Conservation (phyloP, 2,113 vertebrate species). For the Toxostoma redivivum region DNA sequence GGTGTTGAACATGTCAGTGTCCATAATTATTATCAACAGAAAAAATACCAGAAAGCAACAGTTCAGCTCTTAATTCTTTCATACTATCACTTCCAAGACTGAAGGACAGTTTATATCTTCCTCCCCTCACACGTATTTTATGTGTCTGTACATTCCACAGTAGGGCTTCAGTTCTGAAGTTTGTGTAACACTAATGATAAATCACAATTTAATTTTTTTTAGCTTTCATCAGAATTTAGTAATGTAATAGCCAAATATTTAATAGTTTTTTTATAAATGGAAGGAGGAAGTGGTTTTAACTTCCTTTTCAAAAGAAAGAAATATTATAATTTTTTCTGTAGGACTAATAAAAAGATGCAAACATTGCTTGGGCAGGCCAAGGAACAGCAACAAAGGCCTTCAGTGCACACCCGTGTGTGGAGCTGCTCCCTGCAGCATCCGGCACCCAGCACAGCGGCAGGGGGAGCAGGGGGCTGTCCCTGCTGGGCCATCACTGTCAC, state of each 20-base stretch:
- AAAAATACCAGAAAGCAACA: slow-evolving; percentile 51
- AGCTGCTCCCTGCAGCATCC: background rate
- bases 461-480: no score
- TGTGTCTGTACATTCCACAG: background rate
- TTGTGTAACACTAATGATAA: background rate
- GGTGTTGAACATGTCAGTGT: slow-evolving; percentile 60
- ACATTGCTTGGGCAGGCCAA: background rate
- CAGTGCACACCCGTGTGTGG: fast-evolving
- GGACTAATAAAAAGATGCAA: background rate
- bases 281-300: background rate
- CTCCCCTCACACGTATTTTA: background rate
- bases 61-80: slow-evolving; percentile 26
- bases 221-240: background rate
- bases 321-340: background rate
- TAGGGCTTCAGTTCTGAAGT: background rate
- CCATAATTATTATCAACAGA: slow-evolving; percentile 59
- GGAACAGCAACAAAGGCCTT: background rate
- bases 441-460: background rate
- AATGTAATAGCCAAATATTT: background rate
- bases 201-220: background rate
- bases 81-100: background rate
- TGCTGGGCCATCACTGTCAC: no score
- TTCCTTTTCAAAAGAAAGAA: background rate
- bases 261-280: background rate
- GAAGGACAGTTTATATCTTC: background rate